Percentiles rank a stretch among this genome's conserved stretches.
These are phyloP conservation scores for Stenurella melanura DNA, from an alignment of 2,888 invertebrate genomes.

Conservation along the genomic window DNA sequence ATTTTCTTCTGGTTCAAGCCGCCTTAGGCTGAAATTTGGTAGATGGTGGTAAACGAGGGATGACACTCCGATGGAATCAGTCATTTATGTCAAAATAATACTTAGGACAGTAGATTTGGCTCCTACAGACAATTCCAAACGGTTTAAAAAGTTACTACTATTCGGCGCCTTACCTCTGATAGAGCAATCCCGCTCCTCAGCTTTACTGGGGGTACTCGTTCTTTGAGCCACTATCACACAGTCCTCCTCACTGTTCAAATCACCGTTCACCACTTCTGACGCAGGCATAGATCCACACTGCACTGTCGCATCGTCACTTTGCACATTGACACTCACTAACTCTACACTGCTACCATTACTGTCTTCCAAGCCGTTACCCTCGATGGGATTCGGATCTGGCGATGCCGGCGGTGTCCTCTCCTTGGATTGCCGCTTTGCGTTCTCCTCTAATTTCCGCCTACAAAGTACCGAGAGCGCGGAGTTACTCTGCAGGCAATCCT, in stretches of 20 bases:
- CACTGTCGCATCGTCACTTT: slow-evolving; percentile 63
- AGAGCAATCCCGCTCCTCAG: slow-evolving; percentile 68
- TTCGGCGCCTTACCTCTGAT: slow-evolving; percentile 65
- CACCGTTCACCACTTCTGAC: slow-evolving; percentile 58
- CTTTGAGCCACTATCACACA: slow-evolving; percentile 78
- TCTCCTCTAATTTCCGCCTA: slow-evolving; percentile 43
- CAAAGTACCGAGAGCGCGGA: slow-evolving; percentile 63
- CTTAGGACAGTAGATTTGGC: too few relatives aligned
- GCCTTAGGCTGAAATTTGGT: too few relatives aligned
- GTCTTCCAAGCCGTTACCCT: slow-evolving; percentile 45
- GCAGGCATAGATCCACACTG: slow-evolving; percentile 58
- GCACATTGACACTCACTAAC: slow-evolving; percentile 61
- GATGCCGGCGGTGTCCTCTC: slow-evolving; percentile 39
- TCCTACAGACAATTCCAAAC: too few relatives aligned
- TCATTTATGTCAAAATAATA: too few relatives aligned
- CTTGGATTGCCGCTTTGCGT: slow-evolving; percentile 15
- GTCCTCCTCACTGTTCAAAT: slow-evolving; percentile 76
- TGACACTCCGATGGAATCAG: too few relatives aligned
- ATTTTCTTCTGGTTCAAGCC: too few relatives aligned
- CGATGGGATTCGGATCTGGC: slow-evolving; percentile 42
- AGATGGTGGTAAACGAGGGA: too few relatives aligned
- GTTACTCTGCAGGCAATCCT: slow-evolving; percentile 71
- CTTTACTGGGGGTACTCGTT: slow-evolving; percentile 74
- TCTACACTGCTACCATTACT: slow-evolving; percentile 62
- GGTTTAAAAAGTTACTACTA: neutral